These are phyloP conservation scores for Morone saxatilis DNA, from an alignment of 2,113 vertebrate species.

Conservation along the genomic window DNA sequence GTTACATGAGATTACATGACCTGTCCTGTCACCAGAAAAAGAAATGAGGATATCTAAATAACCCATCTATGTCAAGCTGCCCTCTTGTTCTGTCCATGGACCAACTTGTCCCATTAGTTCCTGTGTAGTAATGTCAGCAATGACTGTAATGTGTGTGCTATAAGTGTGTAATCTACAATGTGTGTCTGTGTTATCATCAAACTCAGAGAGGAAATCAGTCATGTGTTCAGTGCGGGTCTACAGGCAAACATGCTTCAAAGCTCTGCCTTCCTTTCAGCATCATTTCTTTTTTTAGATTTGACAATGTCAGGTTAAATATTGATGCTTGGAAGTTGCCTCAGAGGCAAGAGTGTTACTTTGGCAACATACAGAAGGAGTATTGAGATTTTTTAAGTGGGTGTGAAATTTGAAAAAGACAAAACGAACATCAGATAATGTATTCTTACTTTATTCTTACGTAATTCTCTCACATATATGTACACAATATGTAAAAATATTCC, in stretches of 20 bases:
- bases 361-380: slow-evolving; percentile 44
- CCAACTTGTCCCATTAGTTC: slow-evolving; percentile 1
- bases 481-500: too few species aligned
- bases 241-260: slow-evolving; percentile 64
- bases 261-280: slow-evolving; percentile 54
- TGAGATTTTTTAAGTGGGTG: slow-evolving; percentile 10
- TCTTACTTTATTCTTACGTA: background rate
- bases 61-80: slow-evolving; percentile 19
- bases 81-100: background rate
- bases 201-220: slow-evolving; percentile 47
- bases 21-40: background rate
- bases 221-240: slow-evolving; percentile 40
- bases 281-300: slow-evolving; percentile 71
- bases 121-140: slow-evolving; percentile 14
- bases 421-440: background rate
- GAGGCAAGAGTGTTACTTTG: slow-evolving; percentile 47
- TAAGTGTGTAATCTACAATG: slow-evolving; percentile 4
- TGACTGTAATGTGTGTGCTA: slow-evolving; percentile 4
- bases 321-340: slow-evolving; percentile 70
- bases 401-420: slow-evolving; percentile 16
- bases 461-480: too few species aligned
- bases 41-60: background rate
- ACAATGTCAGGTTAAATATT: slow-evolving; percentile 77
- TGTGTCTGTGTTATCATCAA: slow-evolving; percentile 31
- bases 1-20: background rate